Conservation (phyloP, 1,140 invertebrate genomes). For the Drosophila oshimai region DNA sequence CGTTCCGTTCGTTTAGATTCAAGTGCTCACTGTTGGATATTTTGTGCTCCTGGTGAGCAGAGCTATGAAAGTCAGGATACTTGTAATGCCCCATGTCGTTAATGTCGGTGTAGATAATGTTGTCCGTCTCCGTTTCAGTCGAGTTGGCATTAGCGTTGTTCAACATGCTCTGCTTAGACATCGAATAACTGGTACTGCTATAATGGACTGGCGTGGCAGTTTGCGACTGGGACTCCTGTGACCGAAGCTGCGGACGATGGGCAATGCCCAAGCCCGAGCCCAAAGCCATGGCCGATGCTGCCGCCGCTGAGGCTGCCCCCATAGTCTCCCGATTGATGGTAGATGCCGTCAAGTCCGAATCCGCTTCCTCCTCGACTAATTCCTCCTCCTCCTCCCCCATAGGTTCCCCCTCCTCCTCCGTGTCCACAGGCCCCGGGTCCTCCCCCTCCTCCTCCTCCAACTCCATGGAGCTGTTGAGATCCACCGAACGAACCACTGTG, state of each 20-base stretch:
- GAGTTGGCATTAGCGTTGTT: conserved; percentile 81
- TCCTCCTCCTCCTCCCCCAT: conserved; percentile 77
- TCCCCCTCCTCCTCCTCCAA: conserved; percentile 75
- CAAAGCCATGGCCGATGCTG: conserved; percentile 55
- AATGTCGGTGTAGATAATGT: conserved; percentile 82
- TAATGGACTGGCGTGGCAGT: conserved; percentile 82
- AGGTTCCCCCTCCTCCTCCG: conserved; percentile 74
- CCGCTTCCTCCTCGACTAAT: conserved; percentile 82
- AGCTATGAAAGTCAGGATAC: conserved; percentile 65
- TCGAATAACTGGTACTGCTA: conserved; percentile 83
- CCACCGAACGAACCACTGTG: conserved; percentile 77
- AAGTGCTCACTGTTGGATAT: conserved; percentile 76
- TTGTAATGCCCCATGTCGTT: conserved; percentile 80
- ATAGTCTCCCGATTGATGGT: conserved; percentile 83
- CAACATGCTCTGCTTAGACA: conserved; percentile 82
- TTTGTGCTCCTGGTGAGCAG: conserved; percentile 70
- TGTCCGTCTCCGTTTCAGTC: conserved; percentile 81
- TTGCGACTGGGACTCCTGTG: conserved; percentile 82
- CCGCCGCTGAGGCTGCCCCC: conserved; percentile 66
- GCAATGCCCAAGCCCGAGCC: conserved; percentile 62
- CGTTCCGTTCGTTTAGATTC: conserved; percentile 77
- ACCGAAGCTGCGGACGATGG: conserved; percentile 80
- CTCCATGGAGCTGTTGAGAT: conserved; percentile 83
- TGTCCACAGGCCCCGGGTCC: conserved; percentile 57
- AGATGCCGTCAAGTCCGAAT: conserved; percentile 83